Conservation (phyloP, 1,140 invertebrate genomes). For the Hermatobates lingyangjiaoensis region DNA sequence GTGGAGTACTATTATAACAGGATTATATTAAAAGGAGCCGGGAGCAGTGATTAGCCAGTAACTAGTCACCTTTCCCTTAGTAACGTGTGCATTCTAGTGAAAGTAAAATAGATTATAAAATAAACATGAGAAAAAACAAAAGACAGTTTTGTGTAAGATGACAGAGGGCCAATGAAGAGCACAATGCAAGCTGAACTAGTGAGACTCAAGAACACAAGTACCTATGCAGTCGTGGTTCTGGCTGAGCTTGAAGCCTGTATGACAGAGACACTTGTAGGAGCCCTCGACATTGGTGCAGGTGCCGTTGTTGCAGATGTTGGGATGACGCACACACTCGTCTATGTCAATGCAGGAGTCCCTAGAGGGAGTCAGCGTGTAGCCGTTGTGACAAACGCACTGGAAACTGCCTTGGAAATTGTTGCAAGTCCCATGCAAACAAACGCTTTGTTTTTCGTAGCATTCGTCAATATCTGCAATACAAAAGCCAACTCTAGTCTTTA, state of each 20-base stretch:
- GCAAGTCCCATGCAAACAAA: slow-evolving; percentile 50
- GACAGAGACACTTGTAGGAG: slow-evolving; percentile 59
- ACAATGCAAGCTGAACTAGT: too few species aligned
- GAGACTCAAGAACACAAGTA: slow-evolving; percentile 21
- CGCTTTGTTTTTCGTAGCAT: slow-evolving; percentile 40
- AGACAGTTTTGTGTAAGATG: too few species aligned
- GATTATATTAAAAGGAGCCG: too few species aligned
- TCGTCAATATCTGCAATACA: slow-evolving; percentile 44
- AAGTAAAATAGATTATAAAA: too few species aligned
- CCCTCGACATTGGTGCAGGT: slow-evolving; percentile 60
- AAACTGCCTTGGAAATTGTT: slow-evolving; percentile 53
- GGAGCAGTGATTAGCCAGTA: too few species aligned
- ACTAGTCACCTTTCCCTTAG: too few species aligned
- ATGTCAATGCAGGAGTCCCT: slow-evolving; percentile 49
- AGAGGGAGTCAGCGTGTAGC: slow-evolving; percentile 34
- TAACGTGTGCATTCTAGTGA: too few species aligned
- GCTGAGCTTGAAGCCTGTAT: slow-evolving; percentile 59
- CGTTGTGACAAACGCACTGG: slow-evolving; percentile 38
- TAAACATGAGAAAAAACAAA: too few species aligned
- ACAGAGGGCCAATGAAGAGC: too few species aligned
- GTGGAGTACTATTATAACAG: too few species aligned
- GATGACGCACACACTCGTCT: slow-evolving; percentile 51
- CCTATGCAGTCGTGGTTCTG: slow-evolving; percentile 70
- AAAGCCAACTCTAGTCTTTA: too few species aligned
- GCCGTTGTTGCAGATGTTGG: slow-evolving; percentile 60